A percentile compares a stretch with the other conserved stretches of the same genome.
These are phyloP conservation scores for Beroe forskalii DNA, from an alignment of 37 sponge, comb jelly and placozoan genomes.

Conservation along the genomic window DNA sequence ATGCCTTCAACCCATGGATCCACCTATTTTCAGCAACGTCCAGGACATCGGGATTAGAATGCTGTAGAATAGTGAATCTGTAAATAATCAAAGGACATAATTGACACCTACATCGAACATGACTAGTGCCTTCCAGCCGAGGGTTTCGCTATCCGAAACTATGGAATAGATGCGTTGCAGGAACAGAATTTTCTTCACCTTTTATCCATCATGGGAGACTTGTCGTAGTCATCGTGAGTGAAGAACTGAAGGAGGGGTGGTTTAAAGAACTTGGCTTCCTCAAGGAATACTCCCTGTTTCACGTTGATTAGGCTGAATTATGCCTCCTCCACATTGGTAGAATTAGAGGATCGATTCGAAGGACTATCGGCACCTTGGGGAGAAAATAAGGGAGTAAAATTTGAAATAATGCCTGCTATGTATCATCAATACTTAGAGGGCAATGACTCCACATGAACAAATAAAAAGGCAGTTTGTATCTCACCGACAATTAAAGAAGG, in stretches of 20 bases:
- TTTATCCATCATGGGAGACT: background rate
- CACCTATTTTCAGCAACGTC: too few species aligned
- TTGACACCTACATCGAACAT: conserved; percentile 33
- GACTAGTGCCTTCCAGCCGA: conserved; percentile 8
- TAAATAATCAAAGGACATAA: too few species aligned
- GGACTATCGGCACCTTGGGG: conserved; percentile 11
- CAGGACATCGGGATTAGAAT: too few species aligned
- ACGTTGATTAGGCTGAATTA: conserved; percentile 31
- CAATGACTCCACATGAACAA: background rate
- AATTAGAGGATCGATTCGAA: conserved; percentile 57
- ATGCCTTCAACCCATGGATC: too few species aligned
- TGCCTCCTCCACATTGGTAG: conserved; percentile 1
- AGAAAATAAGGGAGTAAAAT: background rate
- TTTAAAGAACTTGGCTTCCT: conserved; percentile 31
- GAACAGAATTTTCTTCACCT: background rate
- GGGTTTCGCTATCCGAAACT: background rate
- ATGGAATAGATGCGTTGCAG: background rate
- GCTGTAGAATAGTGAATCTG: too few species aligned
- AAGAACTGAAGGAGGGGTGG: conserved; percentile 3
- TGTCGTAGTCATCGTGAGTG: background rate
- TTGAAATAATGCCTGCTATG: background rate
- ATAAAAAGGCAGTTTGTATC: background rate
- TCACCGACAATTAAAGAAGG: background rate
- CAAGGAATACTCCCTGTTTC: conserved; percentile 21
- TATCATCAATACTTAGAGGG: background rate